Conservation (phyloP, 2,888 invertebrate genomes). For the Xanthorhoe designata region DNA sequence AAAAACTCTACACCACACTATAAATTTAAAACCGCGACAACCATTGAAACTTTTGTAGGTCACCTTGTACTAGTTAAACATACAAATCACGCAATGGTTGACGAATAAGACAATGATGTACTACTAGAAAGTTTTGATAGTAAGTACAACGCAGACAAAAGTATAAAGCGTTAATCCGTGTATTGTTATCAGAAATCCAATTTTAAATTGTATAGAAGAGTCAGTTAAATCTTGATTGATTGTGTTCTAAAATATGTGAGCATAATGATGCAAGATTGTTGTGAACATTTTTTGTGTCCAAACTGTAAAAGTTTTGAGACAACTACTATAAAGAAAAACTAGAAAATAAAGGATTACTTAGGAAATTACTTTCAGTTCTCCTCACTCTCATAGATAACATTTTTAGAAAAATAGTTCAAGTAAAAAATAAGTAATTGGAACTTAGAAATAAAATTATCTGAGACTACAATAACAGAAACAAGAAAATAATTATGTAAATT, state of each 20-base stretch:
- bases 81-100: conserved; percentile 45
- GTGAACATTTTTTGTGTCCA: conserved; percentile 24
- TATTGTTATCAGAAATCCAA: conserved; percentile 82
- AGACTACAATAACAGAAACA: too few relatives aligned
- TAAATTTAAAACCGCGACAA: conserved; percentile 4
- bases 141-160: conserved; percentile 63
- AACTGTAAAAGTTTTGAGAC: neutral
- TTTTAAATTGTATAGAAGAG: conserved; percentile 78
- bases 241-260: conserved; percentile 69
- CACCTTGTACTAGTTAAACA: neutral
- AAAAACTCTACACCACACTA: conserved; percentile 25
- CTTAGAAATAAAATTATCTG: too few relatives aligned
- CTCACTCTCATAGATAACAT: too few relatives aligned
- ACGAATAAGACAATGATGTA: conserved; percentile 25
- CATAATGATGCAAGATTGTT: conserved; percentile 51
- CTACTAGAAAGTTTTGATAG: conserved; percentile 23
- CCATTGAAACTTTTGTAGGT: conserved; percentile 20
- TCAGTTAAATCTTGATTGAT: conserved; percentile 82
- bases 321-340: neutral
- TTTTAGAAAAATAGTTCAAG: too few relatives aligned
- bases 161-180: conserved; percentile 73
- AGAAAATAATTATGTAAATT: too few relatives aligned
- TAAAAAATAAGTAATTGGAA: too few relatives aligned
- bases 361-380: too few relatives aligned
- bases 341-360: too few relatives aligned